Base-by-base conservation (phyloP, 2,888 invertebrate genomes). In the Sicus ferrugineus region DNA sequence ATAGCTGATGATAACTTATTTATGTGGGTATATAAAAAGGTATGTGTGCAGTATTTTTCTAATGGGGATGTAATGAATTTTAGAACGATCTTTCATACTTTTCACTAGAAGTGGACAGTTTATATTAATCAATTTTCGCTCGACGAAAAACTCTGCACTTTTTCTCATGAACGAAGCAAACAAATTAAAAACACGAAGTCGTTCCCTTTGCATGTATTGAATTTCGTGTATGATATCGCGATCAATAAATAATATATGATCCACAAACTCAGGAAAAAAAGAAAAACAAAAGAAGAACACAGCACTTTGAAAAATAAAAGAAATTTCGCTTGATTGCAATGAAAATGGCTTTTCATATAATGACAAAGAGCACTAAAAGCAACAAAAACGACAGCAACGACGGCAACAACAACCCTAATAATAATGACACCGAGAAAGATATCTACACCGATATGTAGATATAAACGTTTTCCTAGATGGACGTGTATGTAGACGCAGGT, bases 181-280 rank as follows among this genome's bases (percentile, higher is more conserved):
- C n/a, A n/a, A n/a, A n/a, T n/a, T n/a, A n/a, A n/a, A n/a, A n/a
- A n/a, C n/a, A n/a, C n/a, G n/a, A n/a, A n/a, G n/a, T n/a, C n/a
- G n/a, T n/a, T n/a, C n/a, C n/a, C n/a, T n/a, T n/a, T n/a, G n/a
- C n/a, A n/a, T n/a, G n/a, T n/a, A 71, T 72, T 73, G 73, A 78
- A 79, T 79, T 84, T 83, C 84, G 84, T 84, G 84, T 79, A 78
- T 78, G 79, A 78, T 83, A 84, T 84, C 84, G 79, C 80, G 84
- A 84, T 84, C 83, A 82, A 83, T 84, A 83, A 84, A 79, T 79
- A 78, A 78, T 83, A 81, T 80, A 83, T 84, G 80, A 81, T 83
- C 80, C 77, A 77, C 80, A 77, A 77, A 76, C 75, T 66, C 34
- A 11, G 21, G 61, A 71, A 72, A 63, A 3, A 54, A 56, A 59